Base-by-base conservation (phyloP, 2,113 vertebrate species). In the Saccopteryx leptura region DNA sequence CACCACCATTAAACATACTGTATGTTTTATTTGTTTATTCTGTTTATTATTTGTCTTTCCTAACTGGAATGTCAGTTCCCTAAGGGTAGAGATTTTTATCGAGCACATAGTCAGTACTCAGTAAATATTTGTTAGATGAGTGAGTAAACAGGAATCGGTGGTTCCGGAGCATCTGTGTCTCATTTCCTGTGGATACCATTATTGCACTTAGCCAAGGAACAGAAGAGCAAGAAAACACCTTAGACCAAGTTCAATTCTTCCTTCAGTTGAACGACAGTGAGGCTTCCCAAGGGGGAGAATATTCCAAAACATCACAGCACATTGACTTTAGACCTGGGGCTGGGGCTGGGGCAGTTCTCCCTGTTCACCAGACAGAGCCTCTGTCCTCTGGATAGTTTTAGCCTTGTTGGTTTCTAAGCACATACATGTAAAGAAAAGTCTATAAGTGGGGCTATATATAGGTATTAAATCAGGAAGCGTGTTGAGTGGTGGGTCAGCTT, bases 401-500 rank as follows among this genome's bases (percentile, higher is more conserved):
- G 96, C 15, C n/a, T 92, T 14, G 3, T 54, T 97, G 95, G 48
- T 91, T 66, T 97, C 95, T 96, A 68, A 85, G 74, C 72, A 11
- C 50, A 17, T 46, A 48, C 10, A 46, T 83, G 82, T 39, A 76
- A 52, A 88, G 81, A 76, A 85, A 58, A 58, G 15, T 61, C 66
- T 19, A 0, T 87, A 66, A 71, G 39, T 3, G 2, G 39, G 76
- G 8, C 88, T 93, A 80, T 88, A 78, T 87, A 97, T 97, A 98
- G 96, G 93, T n/a, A 21, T 89, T 12, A 96, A 97, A 98, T 86
- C 94, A 97, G 98, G 98, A 98, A 98, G 96, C 19, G 12, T 93
- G 84, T 39, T 85, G 71, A 89, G 75, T 76, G 78, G 86, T 93
- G 94, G 96, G 95, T 90, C 63, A 90, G 95, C 93, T 97, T 97